Evolutionary conservation across 64 coral and sea anemone species (phyloP), one percentile per base, ranked within the genome.

Genomic region (Orbicella faveolata): DNA sequence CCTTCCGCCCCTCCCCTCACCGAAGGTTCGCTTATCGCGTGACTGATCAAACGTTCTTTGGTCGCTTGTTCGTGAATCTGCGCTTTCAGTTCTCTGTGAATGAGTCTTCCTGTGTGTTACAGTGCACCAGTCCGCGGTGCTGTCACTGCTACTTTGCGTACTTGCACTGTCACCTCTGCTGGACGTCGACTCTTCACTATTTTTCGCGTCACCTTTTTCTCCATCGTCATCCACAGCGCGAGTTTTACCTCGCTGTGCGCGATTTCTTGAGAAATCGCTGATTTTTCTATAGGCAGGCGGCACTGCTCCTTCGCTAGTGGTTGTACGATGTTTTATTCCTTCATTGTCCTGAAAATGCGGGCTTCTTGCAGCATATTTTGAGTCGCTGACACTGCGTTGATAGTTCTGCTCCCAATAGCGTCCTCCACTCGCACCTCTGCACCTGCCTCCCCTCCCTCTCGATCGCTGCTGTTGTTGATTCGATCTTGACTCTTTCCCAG

Each of bases 361-460:
- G 53, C 82, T 72, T 54, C 39, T 85, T 15, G 39, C 19, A 0
- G 65, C 82, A 85, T 72, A 70, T 2, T 85, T 85, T 72, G 82
- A 85, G 21, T 85, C 82, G 23, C 82, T 85, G 2, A 85, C 63
- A 85, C 82, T 85, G 18, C 82, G 63, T 26, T 55, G 82, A 72
- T 52, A 85, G 35, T 21, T 44, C 12, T 70, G 64, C 26, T 85
- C 64, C 64, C 21, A 51, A 1, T 25, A 2, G 18, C 82, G 63
- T 0, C 66, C 37, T 19, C 82, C 64, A 4, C 65, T 85, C 3
- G 37, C 82, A 26, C 37, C 23, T 68, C 82, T 26, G 37, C 64
- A 41, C 39, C 82, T 52, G 0, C 39, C 82, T 70, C 65, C 65
- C 65, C 64, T 85, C 39, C 82, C 82, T 25, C 64, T 66, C 14